Base-by-base conservation (phyloP, 2,113 vertebrate species). In the Larimichthys crocea region DNA sequence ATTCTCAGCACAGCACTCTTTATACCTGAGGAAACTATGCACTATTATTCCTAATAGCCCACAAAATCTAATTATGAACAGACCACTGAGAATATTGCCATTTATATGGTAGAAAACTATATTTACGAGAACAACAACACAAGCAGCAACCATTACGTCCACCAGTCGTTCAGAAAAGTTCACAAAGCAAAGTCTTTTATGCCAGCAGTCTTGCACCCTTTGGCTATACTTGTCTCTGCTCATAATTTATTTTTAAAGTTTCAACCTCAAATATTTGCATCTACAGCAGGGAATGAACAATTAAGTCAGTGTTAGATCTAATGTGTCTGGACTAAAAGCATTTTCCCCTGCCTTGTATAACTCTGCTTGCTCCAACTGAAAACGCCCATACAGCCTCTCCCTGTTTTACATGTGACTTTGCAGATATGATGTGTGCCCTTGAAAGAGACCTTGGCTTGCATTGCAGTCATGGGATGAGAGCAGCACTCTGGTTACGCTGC, bases 341-440 rank as follows among this genome's bases (percentile, higher is more conserved):
- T 52, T 73, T 64, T n/a, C 17, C 44, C 44, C 15, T 44, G 14
- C 73, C 68, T 5, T 19, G 14, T 66, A 22, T 46, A 17, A 20
- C 31, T 74, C 8, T 72, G 53, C 62, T 55, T 80, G 84, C 65
- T 85, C n/a, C 16, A 24, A 46, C 50, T 42, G 74, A 74, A 80
- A 89, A 86, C 83, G 62, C 83, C 78, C 74, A 63, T 52, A 10
- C 72, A 81, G 86, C 68, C 83, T 86, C 88, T 80, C 81, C 70
- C 80, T 77, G 84, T 61, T 78, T 74, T 80, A 70, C 85, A 87
- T 92, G 83, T 93, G 92, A 94, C 93, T 94, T 94, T 94, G 93
- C 93, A 93, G 93, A 92, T 94, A 92, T 92, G 90, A 93, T 87
- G 92, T 49, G 83, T 91, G 92, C 88, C 93, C 93, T 94, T 94